Base-by-base conservation (phyloP, 2,888 invertebrate genomes). In the Mallateleia sp. region DNA sequence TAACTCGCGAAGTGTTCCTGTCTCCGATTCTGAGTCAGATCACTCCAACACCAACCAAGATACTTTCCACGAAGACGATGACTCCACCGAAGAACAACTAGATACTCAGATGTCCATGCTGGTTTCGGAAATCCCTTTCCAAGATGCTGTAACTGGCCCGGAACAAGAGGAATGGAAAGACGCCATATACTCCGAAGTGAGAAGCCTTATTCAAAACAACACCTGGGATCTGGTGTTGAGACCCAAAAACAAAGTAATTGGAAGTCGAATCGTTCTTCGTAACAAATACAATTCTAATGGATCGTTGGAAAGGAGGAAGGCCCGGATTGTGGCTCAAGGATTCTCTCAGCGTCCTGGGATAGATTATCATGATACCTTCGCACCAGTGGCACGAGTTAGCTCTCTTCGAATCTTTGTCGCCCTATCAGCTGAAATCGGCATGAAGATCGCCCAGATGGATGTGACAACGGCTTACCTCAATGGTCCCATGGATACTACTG, bases 381-480 rank as follows among this genome's bases (percentile, higher is more conserved):
- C 28, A 4, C 28, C 28, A 6, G 28, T 28, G 4, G 28, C 28
- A 28, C 81, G 85, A 0, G 20, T 88, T 8, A 60, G 75, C 54
- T 86, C 88, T 0, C 38, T 86, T 5, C 11, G 81, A 6, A 25
- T 88, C 15, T 9, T 90, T 14, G 64, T 86, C 15, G 74, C 87
- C 5, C 42, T 90, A 20, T 85, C 88, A 7, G 87, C 79, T 18
- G 45, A 77, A 24, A 38, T 42, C 4, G 82, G 52, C 3, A 74
- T 91, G 77, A 38, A 71, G 15, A 87, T 91, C 0, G 9, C 50
- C n/a, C 91, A 92, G 50, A 54, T 90, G 8, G 90, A 90, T 45
- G 62, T 91, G 0, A 67, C 78, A 1, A 90, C 89, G 1, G 89
- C 91, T 2, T 91, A 89, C 47, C 60, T 91, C 2, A 72, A 45